Evolutionary conservation across 2,888 invertebrate genomes (phyloP).

Genomic region (Tinea semifulvella): DNA sequence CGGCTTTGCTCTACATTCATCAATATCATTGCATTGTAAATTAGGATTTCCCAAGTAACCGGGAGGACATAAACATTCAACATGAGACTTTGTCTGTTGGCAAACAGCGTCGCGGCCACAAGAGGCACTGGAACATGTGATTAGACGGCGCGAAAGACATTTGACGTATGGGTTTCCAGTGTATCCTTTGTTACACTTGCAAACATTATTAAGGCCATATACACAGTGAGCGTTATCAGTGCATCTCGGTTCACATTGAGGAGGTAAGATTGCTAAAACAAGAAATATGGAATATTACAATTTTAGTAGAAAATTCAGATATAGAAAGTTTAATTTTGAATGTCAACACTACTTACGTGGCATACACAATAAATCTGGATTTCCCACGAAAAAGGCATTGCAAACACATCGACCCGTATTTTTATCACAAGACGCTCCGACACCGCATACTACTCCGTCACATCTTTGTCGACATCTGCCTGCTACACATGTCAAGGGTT

Average conservation of each 20-base stretch:
- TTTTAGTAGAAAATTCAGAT: not conserved
- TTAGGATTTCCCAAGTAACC: conserved; percentile 90
- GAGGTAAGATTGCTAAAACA: conserved; percentile 76
- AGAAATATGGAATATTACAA: conserved; percentile 18
- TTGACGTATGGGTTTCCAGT: conserved; percentile 89
- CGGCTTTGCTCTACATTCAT: conserved; percentile 82
- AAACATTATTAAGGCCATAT: conserved; percentile 78
- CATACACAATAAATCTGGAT: conserved; percentile 89
- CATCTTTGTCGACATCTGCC: conserved; percentile 91
- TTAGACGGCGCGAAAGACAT: conserved; percentile 76
- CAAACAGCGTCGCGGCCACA: conserved; percentile 87
- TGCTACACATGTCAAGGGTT: conserved; percentile 83
- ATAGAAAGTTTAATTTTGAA: not conserved
- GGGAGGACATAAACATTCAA: conserved; percentile 83
- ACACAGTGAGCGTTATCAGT: conserved; percentile 88
- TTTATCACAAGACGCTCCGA: conserved; percentile 87
- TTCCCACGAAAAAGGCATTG: conserved; percentile 87
- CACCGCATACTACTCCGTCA: conserved; percentile 85
- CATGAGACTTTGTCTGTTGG: conserved; percentile 74
- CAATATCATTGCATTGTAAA: conserved; percentile 83
- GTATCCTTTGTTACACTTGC: conserved; percentile 85
- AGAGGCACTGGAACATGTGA: conserved; percentile 74
- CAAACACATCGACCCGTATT: conserved; percentile 85
- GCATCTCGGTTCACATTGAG: conserved; percentile 82
- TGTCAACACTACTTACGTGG: conserved; percentile 75